phyloP scores from a whole-genome alignment of 1,140 invertebrate genomes.

The Ditylenchus dipsaci region DNA sequence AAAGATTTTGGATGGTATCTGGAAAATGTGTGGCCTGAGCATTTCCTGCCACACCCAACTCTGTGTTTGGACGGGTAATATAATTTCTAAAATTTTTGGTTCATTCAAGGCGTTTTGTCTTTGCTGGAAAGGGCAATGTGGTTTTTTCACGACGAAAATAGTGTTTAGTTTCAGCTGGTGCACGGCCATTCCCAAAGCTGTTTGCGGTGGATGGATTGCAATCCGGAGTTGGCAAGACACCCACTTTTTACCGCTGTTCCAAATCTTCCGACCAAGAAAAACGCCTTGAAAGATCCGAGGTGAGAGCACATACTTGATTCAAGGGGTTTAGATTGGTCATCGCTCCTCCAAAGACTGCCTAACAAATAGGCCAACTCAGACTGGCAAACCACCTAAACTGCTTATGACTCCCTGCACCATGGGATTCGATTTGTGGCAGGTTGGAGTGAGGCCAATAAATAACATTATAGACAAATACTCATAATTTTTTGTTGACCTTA shows the following conservation, averaged over 20 bases:
- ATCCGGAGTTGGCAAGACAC: conserved; percentile 5
- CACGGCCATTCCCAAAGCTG: neutral
- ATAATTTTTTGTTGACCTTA: too few species aligned
- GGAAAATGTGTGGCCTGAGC: conserved; percentile 86
- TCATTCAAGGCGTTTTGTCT: too few species aligned
- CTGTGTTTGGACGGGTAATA: conserved; percentile 74
- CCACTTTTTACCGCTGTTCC: neutral
- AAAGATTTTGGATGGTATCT: conserved; percentile 95
- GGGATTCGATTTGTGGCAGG: conserved; percentile 58
- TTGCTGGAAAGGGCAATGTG: too few species aligned
- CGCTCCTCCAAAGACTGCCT: conserved; percentile 34
- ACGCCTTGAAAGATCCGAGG: conserved; percentile 34
- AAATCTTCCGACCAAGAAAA: neutral
- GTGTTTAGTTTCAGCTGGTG: neutral
- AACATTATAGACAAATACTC: too few species aligned
- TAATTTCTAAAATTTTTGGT: neutral
- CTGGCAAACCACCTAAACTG: conserved; percentile 41
- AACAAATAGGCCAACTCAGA: conserved; percentile 38
- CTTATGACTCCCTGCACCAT: conserved; percentile 44
- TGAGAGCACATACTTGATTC: conserved; percentile 15
- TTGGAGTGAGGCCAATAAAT: conserved; percentile 10
- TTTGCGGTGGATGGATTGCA: neutral
- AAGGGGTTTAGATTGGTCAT: conserved; percentile 37
- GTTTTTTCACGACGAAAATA: neutral
- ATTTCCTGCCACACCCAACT: conserved; percentile 79